phyloP scores from a whole-genome alignment of 1,140 invertebrate genomes.

The Diabrotica virgifera region DNA sequence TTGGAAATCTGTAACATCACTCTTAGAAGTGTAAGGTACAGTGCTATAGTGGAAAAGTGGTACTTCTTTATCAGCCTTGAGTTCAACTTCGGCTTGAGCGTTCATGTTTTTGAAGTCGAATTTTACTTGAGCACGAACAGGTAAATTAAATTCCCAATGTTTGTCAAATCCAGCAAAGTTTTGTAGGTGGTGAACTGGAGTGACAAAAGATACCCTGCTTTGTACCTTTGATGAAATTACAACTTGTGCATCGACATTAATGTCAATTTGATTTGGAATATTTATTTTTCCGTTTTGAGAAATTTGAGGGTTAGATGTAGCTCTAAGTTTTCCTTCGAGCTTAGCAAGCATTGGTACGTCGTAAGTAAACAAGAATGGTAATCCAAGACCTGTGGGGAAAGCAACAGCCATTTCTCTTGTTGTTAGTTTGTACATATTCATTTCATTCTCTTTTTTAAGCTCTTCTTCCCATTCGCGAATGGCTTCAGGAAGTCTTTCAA shows the following conservation, averaged over 20 bases:
- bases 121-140: constrained; percentile 49
- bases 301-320: constrained; percentile 45
- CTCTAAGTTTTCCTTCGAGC: constrained; percentile 50
- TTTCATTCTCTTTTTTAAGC: constrained; percentile 49
- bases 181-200: constrained; percentile 58
- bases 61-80: constrained; percentile 46
- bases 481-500: constrained; percentile 44
- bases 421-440: constrained; percentile 57
- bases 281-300: constrained; percentile 28
- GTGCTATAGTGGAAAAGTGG: constrained; percentile 56
- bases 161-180: constrained; percentile 59
- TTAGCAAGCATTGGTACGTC: constrained; percentile 53
- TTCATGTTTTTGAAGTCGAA: constrained; percentile 50
- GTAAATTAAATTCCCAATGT: constrained; percentile 56
- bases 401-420: constrained; percentile 55
- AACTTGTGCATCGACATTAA: constrained; percentile 49
- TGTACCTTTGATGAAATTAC: constrained; percentile 53
- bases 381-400: constrained; percentile 64
- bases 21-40: constrained; percentile 57
- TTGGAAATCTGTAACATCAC: constrained; percentile 53
- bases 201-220: constrained; percentile 60
- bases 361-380: constrained; percentile 62
- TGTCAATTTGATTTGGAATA: constrained; percentile 41
- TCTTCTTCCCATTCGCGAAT: constrained; percentile 44
- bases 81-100: constrained; percentile 46